Evolutionary conservation across 2,888 invertebrate species (phyloP), one percentile per base, ranked within the genome.

Genomic region (Apamea crenata): DNA sequence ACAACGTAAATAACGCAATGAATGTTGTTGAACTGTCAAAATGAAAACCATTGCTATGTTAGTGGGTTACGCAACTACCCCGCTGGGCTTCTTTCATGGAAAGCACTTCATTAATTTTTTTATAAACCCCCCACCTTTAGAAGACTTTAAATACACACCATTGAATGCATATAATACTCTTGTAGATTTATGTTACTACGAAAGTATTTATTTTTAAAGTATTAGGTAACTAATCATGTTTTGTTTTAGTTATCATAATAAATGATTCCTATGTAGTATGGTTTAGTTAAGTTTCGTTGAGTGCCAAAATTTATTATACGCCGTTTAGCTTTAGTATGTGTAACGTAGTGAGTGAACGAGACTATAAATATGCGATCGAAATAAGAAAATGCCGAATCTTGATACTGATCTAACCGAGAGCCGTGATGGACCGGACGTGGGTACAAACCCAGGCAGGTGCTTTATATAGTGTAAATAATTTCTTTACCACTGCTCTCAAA

Each of bases 251-350:
- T 68, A n/a, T 71, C 21, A n/a, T 66, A 71, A 0, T 63, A 67
- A 40, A 70, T 67, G 4, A 78, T 75, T 66, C 40, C 14, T 78
- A 61, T 69, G 32, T 36, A 47, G 4, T 5, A 36, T 63, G 21
- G 67, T 72, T 71, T 75, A 75, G 65, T 81, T 81, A 80, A 71
- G 40, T 88, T 84, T 67, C 47, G 63, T 89, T 86, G 73, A 72
- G 88, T 88, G 84, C 90, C 90, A 89, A 89, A 89, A 80, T 82
- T 78, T 3, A 40, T 71, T 74, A 63, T 73, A 70, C 18, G 29
- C 67, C 32, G 59, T 66, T 79, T 74, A 83, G 78, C 25, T 70
- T 86, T 83, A 88, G 68, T 74, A 67, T 68, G n/a, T 72, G 3
- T 40, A 71, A 63, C 47, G 40, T 29, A 80, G 74, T 87, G 74